phyloP scores from a whole-genome alignment of 1,140 invertebrate species.

The Eupristina koningsbergeri region DNA sequence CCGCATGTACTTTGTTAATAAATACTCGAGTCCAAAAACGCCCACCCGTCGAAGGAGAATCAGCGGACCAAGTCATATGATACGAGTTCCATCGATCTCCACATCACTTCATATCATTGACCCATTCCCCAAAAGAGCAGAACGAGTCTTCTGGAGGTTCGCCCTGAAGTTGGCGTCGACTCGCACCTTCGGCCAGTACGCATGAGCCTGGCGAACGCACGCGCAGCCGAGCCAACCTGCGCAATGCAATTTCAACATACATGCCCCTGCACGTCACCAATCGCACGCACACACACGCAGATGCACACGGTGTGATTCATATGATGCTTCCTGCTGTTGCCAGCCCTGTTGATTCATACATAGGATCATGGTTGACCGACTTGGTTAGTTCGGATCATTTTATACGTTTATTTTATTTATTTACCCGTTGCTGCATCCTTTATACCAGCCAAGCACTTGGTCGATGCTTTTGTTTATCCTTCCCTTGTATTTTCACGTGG shows the following conservation, averaged over 20 bases:
- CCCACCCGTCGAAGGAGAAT: conserved; percentile 20
- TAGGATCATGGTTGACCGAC: conserved; percentile 75
- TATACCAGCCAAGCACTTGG: neutral
- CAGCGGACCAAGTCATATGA: conserved; percentile 49
- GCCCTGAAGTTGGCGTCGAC: conserved; percentile 16
- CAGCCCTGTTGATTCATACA: conserved; percentile 68
- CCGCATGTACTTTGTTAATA: neutral
- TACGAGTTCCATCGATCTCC: conserved; percentile 27
- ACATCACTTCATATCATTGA: conserved; percentile 11
- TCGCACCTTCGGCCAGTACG: no score
- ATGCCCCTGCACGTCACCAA: neutral
- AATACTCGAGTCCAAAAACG: conserved; percentile 15
- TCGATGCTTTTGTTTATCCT: neutral
- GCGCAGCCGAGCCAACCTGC: neutral
- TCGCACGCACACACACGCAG: neutral
- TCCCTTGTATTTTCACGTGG: neutral
- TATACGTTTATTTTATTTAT: conserved; percentile 40
- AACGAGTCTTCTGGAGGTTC: no score
- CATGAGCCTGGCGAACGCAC: neutral
- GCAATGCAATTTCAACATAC: neutral
- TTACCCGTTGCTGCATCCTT: neutral
- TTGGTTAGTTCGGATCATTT: conserved; percentile 71
- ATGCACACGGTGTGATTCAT: conserved; percentile 41
- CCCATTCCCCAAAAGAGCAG: neutral
- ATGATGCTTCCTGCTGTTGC: conserved; percentile 64